Percentiles rank a stretch among this genome's conserved stretches.
Conservation (phyloP, 2,888 invertebrate genomes). For the Vanessa cardui region DNA sequence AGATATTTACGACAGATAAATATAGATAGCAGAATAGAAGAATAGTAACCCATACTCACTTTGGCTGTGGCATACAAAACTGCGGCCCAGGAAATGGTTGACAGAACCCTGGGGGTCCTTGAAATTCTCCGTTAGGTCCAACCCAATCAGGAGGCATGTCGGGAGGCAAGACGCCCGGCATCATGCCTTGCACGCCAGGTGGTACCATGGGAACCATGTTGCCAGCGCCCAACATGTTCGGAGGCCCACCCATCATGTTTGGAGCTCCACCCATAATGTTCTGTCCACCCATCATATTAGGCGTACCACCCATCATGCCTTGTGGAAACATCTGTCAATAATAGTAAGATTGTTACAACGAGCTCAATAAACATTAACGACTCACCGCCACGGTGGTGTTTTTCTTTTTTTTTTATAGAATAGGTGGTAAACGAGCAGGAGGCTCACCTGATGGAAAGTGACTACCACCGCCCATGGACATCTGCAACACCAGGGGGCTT, state of each 20-base stretch:
- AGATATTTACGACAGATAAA: neutral
- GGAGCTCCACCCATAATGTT: conserved; percentile 43
- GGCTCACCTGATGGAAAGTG: too few species aligned
- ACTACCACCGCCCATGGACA: too few species aligned
- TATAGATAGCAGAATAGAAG: neutral
- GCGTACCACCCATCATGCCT: conserved; percentile 46
- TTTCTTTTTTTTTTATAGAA: too few species aligned
- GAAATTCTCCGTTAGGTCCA: conserved; percentile 55
- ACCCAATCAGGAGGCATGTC: conserved; percentile 60
- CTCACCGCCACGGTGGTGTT: too few species aligned
- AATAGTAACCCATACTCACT: conserved; percentile 55
- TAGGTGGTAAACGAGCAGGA: too few species aligned
- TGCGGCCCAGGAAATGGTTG: conserved; percentile 64
- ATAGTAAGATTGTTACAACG: too few species aligned
- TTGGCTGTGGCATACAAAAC: conserved; percentile 72
- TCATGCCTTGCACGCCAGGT: conserved; percentile 45
- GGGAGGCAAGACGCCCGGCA: conserved; percentile 50
- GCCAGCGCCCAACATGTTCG: conserved; percentile 44
- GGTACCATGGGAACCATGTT: conserved; percentile 45
- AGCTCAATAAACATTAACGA: too few species aligned
- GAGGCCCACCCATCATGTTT: conserved; percentile 46
- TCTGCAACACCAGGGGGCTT: too few species aligned
- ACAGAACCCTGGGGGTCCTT: conserved; percentile 59
- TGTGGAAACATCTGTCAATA: conserved; percentile 65
- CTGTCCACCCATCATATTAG: conserved; percentile 40